phyloP scores from a whole-genome alignment of 2,888 invertebrate species.

The Pachydiplax longipennis region DNA sequence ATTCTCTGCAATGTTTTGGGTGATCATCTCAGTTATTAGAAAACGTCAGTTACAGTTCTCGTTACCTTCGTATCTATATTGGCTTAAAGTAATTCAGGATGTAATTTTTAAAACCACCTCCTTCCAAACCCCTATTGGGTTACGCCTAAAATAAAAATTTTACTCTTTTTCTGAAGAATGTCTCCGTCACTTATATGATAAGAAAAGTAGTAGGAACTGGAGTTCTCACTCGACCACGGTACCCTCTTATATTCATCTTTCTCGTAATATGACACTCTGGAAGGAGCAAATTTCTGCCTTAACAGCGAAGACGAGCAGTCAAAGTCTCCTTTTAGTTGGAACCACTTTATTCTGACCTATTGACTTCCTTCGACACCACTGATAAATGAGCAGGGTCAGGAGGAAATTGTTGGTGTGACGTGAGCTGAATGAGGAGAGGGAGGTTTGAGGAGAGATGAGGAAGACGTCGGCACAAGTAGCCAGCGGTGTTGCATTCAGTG shows the following conservation, averaged over 20 bases:
- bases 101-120: no score
- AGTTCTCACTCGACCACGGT: neutral
- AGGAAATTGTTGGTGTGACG: neutral
- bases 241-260: neutral
- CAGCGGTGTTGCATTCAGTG: neutral
- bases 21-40: no score
- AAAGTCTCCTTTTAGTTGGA: neutral
- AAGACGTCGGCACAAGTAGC: neutral
- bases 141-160: no score
- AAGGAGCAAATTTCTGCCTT: neutral
- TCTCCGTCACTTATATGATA: no score
- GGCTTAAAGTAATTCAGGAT: no score
- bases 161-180: no score
- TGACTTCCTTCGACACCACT: neutral
- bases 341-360: neutral
- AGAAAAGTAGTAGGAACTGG: neutral
- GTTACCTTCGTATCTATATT: no score
- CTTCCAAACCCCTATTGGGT: no score
- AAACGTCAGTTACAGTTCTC: no score
- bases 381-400: neutral
- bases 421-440: neutral
- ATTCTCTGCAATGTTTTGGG: no score
- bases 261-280: neutral
- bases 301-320: neutral
- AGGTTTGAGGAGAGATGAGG: neutral